A percentile compares a stretch with the other conserved stretches of the same genome.
phyloP scores from a whole-genome alignment of 2,113 vertebrate species.

The Zosterops japonicus region DNA sequence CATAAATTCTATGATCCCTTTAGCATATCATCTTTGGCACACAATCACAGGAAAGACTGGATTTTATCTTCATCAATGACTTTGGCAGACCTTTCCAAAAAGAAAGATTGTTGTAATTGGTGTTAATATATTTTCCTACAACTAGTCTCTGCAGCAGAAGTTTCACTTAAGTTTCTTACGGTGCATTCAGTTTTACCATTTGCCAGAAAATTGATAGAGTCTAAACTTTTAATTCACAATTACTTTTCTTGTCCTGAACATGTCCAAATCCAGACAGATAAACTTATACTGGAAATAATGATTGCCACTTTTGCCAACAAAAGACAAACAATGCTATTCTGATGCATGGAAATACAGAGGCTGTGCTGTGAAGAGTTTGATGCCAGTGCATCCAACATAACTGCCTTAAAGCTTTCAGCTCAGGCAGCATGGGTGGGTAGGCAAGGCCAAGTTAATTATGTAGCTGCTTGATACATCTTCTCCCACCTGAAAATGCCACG shows the following conservation, averaged over 20 bases:
- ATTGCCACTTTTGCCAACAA: not conserved
- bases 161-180: not conserved
- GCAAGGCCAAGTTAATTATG: not conserved
- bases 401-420: not conserved
- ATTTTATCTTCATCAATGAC: slow-evolving; percentile 27
- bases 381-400: not conserved
- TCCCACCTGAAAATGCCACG: not conserved
- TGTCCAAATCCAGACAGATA: not conserved
- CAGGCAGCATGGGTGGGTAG: not conserved
- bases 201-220: not conserved
- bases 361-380: not conserved
- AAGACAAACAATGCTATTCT: not conserved
- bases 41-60: not conserved
- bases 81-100: not conserved
- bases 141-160: not conserved
- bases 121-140: not conserved
- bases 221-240: not conserved
- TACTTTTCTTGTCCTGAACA: not conserved
- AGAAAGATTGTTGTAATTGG: not conserved
- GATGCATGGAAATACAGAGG: not conserved
- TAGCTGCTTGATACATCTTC: not conserved
- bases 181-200: not conserved
- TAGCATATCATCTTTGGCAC: slow-evolving; percentile 18
- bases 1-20: not conserved
- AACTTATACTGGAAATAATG: not conserved